Base-by-base conservation (phyloP, 2,113 vertebrate genomes). In the Pithys albifrons region DNA sequence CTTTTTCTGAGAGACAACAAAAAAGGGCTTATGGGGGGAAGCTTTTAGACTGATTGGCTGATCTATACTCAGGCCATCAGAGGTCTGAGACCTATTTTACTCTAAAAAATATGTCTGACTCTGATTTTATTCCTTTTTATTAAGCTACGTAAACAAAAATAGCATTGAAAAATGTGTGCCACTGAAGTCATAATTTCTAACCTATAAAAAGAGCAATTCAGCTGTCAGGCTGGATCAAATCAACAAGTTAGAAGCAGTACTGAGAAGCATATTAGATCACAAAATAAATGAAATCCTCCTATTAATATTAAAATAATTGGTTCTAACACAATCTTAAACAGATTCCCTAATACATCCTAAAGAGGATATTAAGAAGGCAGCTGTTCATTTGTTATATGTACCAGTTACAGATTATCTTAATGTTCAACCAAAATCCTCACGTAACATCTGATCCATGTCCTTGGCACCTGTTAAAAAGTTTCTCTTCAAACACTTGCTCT, bases 151-250 rank as follows among this genome's bases (percentile, higher is more conserved):
- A 84, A 81, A 85, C 33, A 89, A 89, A 94, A 95, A 85, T 51
- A 91, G 70, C 91, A 82, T 72, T 87, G 74, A 89, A 88, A 91
- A 89, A 46, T 54, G 17, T 65, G n/a, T 91, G 87, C 62, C 70
- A 76, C 49, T 37, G 62, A 82, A 96, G 77, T 85, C 39, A 61
- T 93, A 91, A 96, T 85, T 95, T 58, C 62, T 66, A 95, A 89
- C n/a, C 66, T 76, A 85, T 9, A 45, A 72, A 94, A 37, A 91
- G 15, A 91, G 41, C 22, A 94, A 88, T 89, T 91, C 87, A 88
- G 19, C 83, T 95, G 89, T 91, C 94, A 95, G 58, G 23, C n/a
- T 85, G 58, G 81, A 91, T 82, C 49, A 91, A 73, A 73, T 85
- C 81, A 96, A 75, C 62, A 95, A 89, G 89, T 93, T 70, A 76